phyloP scores from a whole-genome alignment of 2,888 invertebrate species.

The Crematogaster levior region DNA sequence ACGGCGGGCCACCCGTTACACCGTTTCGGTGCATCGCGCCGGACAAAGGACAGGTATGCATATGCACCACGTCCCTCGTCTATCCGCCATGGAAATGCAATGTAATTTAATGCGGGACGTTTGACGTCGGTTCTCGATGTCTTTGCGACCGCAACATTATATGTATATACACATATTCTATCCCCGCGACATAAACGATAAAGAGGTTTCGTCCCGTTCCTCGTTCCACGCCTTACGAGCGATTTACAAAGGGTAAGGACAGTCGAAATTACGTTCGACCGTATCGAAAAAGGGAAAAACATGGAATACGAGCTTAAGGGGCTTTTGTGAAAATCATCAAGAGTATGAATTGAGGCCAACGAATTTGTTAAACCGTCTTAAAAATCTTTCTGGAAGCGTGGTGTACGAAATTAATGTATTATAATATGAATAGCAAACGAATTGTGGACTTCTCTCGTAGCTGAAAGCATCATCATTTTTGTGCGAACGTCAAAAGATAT shows the following conservation, averaged over 20 bases:
- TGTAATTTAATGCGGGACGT: constrained; percentile 79
- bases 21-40: constrained; percentile 67
- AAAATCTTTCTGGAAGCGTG: not conserved
- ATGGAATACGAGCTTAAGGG: not conserved
- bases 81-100: constrained; percentile 80
- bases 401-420: not conserved
- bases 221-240: constrained; percentile 12
- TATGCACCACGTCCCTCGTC: constrained; percentile 72
- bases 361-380: not conserved
- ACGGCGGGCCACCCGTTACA: constrained; percentile 68
- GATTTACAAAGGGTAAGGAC: constrained; percentile 61
- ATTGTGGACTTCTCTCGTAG: not conserved
- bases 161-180: constrained; percentile 32
- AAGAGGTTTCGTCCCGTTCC: constrained; percentile 68
- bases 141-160: constrained; percentile 68
- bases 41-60: constrained; percentile 77
- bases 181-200: constrained; percentile 62
- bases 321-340: not conserved
- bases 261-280: constrained; percentile 70
- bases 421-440: not conserved
- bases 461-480: not conserved
- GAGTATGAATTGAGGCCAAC: not conserved
- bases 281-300: constrained; percentile 12
- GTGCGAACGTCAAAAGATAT: not conserved
- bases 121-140: constrained; percentile 77